Evolutionary conservation across 2,888 invertebrate genomes (phyloP), one percentile per base, ranked within the genome.

Genomic region (Ophion ellenae): DNA sequence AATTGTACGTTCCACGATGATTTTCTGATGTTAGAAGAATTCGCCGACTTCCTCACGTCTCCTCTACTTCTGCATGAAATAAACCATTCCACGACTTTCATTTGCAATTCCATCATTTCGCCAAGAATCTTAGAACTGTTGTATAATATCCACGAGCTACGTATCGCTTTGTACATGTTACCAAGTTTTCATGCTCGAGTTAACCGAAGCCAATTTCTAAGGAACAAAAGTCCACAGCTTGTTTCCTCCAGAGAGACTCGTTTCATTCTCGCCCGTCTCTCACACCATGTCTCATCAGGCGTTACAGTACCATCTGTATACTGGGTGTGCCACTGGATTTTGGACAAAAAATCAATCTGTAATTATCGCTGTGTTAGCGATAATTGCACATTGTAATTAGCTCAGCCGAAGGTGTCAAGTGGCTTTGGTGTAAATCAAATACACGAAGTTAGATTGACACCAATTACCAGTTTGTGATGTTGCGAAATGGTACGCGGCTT

Each of bases 161-260:
- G 59, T 73, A n/a, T 66, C 64, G 24, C 47, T 17, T 76, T 76
- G n/a, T 59, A 59, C 71, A 73, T 11, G 53, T 74, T 45, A 63
- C 24, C 40, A 47, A 45, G 40, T 74, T 74, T 74, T 69, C 57
- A 40, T 36, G 47, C 70, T 64, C 40, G 59, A 74, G 45, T 36
- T 73, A 73, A 81, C 71, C 64, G 45, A 32, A 71, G 79, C 45
- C 67, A 70, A 71, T 79, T 79, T 79, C 63, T 61, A 71, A 64
- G 63, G 47, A 71, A 79, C 63, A 71, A 71, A 71, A 71, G 71
- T 70, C 57, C 17, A 61, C 17, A 40, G 14, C 53, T 32, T 74
- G 17, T 47, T 77, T 40, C 6, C 57, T 64, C 20, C 32, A 47
- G 47, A 61, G 20, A 40, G 24, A 63, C 9, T 45, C 47, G n/a